These are phyloP conservation scores for Schizopygopsis malacanthus DNA, from an alignment of 2,797 vertebrate genomes.

Conservation along the genomic window DNA sequence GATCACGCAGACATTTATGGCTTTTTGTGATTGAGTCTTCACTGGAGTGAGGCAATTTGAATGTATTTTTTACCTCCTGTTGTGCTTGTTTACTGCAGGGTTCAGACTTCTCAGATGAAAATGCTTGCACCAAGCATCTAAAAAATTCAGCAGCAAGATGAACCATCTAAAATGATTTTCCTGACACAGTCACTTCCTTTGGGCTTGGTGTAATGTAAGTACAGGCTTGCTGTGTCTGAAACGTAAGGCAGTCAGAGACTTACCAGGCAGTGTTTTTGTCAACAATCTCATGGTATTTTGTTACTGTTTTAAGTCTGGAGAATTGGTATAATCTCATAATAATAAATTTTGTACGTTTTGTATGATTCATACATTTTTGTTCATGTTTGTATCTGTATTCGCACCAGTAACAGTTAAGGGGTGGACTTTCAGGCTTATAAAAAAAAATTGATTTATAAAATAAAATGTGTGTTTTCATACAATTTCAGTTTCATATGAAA, in stretches of 20 bases:
- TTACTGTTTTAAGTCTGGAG: not conserved
- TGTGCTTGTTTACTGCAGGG: conserved; percentile 49
- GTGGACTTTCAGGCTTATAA: not conserved
- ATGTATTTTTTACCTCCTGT: conserved; percentile 52
- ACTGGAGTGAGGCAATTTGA: conserved; percentile 42
- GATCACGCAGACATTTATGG: conserved; percentile 37
- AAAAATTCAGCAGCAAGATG: conserved; percentile 15
- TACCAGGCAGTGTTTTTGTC: conserved; percentile 8
- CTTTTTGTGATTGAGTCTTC: conserved; percentile 48
- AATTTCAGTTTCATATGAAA: not conserved
- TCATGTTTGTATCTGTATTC: not conserved
- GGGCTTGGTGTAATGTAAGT: not conserved
- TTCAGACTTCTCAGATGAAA: conserved; percentile 41
- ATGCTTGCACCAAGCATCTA: not conserved
- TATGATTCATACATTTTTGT: not conserved
- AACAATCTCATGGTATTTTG: not conserved
- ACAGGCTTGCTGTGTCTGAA: not conserved
- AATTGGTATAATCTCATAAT: not conserved
- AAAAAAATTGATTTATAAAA: not conserved
- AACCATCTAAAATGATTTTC: conserved; percentile 24
- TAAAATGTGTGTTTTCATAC: not conserved
- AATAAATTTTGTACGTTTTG: not conserved
- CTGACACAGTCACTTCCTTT: conserved; percentile 9
- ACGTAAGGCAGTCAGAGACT: not conserved
- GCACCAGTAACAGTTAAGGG: not conserved